Evolutionary conservation across 92 coral and sea anemone species (phyloP).

Genomic region (Epizoanthus ramosus): DNA sequence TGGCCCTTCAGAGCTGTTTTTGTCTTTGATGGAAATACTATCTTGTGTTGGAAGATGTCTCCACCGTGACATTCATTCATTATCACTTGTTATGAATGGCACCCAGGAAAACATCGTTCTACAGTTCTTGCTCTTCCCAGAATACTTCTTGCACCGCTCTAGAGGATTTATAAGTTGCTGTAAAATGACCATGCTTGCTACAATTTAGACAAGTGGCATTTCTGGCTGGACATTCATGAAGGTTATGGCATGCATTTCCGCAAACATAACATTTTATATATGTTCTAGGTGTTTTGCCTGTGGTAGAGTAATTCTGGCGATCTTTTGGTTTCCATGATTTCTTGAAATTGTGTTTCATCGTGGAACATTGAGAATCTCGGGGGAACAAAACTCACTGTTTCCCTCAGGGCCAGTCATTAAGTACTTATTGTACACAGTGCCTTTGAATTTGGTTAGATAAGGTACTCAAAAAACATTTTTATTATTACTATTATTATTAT

Average conservation of each 20-base stretch:
- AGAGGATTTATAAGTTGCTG: constrained; percentile 15
- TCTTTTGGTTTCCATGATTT: too few relatives aligned
- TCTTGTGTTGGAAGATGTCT: background rate
- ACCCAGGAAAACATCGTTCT: constrained; percentile 18
- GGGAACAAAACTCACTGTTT: too few relatives aligned
- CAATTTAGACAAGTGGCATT: constrained; percentile 31
- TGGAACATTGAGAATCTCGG: too few relatives aligned
- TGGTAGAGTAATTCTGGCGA: background rate
- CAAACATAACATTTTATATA: constrained; percentile 31
- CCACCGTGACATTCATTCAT: constrained; percentile 30
- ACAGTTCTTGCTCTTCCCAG: constrained; percentile 10
- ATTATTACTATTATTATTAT: too few relatives aligned
- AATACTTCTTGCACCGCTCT: constrained; percentile 7
- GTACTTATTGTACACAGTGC: too few relatives aligned
- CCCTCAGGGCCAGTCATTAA: too few relatives aligned
- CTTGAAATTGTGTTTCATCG: too few relatives aligned
- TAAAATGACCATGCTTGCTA: constrained; percentile 29
- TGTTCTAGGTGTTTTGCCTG: background rate
- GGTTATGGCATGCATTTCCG: constrained; percentile 30
- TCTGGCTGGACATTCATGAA: constrained; percentile 30
- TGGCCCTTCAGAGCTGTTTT: constrained; percentile 28
- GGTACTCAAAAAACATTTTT: too few relatives aligned
- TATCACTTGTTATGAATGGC: constrained; percentile 24
- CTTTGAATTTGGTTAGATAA: too few relatives aligned
- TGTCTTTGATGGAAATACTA: constrained; percentile 11